Conservation (phyloP, 2,888 invertebrate species). For the Acanthosepion pharaonis region DNA sequence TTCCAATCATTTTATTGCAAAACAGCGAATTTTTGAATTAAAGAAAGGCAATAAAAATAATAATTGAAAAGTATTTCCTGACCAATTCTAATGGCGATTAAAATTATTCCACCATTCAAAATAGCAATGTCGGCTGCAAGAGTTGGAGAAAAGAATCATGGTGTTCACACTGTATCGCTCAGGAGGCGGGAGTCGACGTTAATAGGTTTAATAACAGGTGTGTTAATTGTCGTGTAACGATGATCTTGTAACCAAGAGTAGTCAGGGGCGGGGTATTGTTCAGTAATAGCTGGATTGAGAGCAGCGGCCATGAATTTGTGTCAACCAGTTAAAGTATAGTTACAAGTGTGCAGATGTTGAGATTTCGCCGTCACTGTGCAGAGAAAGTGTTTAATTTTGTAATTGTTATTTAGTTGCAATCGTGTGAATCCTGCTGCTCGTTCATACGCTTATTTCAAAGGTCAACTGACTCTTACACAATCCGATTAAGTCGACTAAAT, state of each 20-base stretch:
- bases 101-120: not conserved
- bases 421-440: not conserved
- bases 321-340: not conserved
- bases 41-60: not conserved
- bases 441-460: not conserved
- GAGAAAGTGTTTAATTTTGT: not conserved
- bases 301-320: not conserved
- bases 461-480: not conserved
- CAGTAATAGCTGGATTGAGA: not conserved
- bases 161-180: not conserved
- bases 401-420: not conserved
- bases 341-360: not conserved
- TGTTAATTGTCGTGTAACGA: not conserved
- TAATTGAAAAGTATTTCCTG: not conserved
- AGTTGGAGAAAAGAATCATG: not conserved
- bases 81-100: not conserved
- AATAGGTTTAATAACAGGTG: not conserved
- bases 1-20: not conserved
- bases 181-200: not conserved
- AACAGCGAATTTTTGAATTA: too few relatives aligned
- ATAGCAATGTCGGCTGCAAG: not conserved
- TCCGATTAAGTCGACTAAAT: not conserved
- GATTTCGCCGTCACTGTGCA: not conserved
- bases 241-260: not conserved
- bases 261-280: not conserved